A percentile compares a stretch with the other conserved stretches of the same genome.
Conservation (phyloP, 2,888 invertebrate genomes). For the Synergus gifuensis region DNA sequence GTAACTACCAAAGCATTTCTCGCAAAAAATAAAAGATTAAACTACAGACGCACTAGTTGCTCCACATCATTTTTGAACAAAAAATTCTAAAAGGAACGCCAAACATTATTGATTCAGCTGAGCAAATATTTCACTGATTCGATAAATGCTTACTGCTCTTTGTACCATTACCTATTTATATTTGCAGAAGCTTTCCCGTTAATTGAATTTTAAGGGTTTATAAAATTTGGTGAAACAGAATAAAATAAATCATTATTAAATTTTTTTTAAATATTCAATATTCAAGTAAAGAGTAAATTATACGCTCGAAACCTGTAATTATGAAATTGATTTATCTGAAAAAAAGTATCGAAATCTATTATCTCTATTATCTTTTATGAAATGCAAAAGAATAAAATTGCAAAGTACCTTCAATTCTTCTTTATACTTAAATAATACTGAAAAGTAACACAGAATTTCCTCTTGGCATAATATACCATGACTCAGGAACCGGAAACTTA, state of each 20-base stretch:
- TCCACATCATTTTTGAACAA: conserved; percentile 51
- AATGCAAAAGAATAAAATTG: too few relatives aligned
- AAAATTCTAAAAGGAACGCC: conserved; percentile 25
- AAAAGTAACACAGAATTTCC: conserved; percentile 26
- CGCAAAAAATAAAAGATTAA: conserved; percentile 10
- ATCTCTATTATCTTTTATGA: too few relatives aligned
- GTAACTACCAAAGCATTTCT: conserved; percentile 34
- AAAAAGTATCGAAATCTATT: too few relatives aligned
- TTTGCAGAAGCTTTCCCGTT: neutral
- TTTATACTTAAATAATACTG: neutral
- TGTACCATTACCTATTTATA: neutral
- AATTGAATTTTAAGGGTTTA: too few relatives aligned
- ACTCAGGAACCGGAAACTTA: conserved; percentile 61
- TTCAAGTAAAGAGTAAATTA: too few relatives aligned
- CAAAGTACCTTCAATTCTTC: too few relatives aligned
- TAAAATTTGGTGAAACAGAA: too few relatives aligned
- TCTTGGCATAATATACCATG: conserved; percentile 39
- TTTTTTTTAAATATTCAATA: too few relatives aligned
- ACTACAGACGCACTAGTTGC: conserved; percentile 39
- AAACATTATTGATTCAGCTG: conserved; percentile 55
- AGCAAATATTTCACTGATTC: conserved; percentile 54
- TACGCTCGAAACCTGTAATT: too few relatives aligned
- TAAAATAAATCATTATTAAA: too few relatives aligned
- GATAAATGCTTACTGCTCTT: conserved; percentile 48
- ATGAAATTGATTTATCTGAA: too few relatives aligned